Percentiles rank a stretch among this genome's conserved stretches.
Conservation (phyloP, 2,113 vertebrate species). For the Sakesphorus luctuosus region DNA sequence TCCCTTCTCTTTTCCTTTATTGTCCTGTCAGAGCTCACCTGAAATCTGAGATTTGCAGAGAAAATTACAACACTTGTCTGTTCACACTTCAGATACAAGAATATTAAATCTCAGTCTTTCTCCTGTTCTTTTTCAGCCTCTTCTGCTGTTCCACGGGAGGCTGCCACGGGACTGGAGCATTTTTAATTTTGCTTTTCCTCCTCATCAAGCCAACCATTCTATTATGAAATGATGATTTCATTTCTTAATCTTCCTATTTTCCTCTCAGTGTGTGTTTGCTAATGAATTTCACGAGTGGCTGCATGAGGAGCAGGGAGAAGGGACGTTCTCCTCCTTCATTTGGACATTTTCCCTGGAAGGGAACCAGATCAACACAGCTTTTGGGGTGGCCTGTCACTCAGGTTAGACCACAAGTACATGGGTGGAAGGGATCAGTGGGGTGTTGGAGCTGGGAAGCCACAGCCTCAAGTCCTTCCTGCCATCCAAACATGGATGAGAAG, state of each 20-base stretch:
- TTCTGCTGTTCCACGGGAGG: neutral
- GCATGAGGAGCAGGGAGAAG: neutral
- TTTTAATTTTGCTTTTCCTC: neutral
- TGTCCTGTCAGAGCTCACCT: neutral
- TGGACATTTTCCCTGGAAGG: neutral
- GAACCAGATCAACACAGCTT: neutral
- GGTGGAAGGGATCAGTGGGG: neutral
- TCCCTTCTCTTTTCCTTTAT: neutral
- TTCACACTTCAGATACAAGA: neutral
- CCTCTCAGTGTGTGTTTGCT: constrained; percentile 33
- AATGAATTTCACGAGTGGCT: neutral
- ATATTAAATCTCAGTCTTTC: neutral
- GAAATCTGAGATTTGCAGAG: neutral
- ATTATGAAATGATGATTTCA: neutral
- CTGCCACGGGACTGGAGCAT: neutral
- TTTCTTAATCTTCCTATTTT: constrained; percentile 22
- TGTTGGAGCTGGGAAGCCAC: neutral
- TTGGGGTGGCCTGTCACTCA: neutral
- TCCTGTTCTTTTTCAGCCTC: neutral
- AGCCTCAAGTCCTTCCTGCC: neutral
- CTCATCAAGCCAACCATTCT: constrained; percentile 33
- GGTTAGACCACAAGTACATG: neutral
- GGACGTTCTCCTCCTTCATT: neutral
- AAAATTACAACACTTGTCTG: neutral
- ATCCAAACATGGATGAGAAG: neutral